Conservation (phyloP, 2,888 invertebrate species). For the Macrosoma leucophasiata region DNA sequence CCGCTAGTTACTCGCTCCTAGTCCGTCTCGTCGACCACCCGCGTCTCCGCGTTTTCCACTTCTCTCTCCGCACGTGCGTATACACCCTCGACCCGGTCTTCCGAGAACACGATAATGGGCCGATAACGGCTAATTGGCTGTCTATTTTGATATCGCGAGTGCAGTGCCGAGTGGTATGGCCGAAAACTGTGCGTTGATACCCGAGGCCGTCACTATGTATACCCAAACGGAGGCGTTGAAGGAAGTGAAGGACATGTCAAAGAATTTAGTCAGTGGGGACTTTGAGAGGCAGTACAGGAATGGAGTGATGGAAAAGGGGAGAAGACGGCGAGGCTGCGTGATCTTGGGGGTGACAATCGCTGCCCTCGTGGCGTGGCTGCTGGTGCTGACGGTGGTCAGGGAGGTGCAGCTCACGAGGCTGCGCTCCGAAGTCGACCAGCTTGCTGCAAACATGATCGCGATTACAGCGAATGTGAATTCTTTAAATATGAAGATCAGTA, state of each 20-base stretch:
- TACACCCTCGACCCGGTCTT: constrained; percentile 36
- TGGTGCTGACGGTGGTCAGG: constrained; percentile 51
- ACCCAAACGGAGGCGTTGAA: constrained; percentile 51
- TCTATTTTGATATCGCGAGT: constrained; percentile 39
- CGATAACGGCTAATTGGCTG: constrained; percentile 46
- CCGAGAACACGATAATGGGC: constrained; percentile 52
- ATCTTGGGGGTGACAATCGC: constrained; percentile 37
- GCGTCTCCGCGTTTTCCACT: constrained; percentile 31
- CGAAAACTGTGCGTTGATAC: constrained; percentile 59
- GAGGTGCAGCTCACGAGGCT: constrained; percentile 54
- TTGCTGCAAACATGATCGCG: constrained; percentile 54
- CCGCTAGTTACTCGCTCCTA: constrained; percentile 45
- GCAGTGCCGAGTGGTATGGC: constrained; percentile 56
- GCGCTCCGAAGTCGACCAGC: constrained; percentile 52
- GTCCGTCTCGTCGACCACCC: constrained; percentile 43
- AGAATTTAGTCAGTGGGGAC: constrained; percentile 65
- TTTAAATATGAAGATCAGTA: constrained; percentile 51
- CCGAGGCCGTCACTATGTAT: constrained; percentile 51
- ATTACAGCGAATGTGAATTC: constrained; percentile 52
- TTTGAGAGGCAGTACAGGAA: constrained; percentile 56
- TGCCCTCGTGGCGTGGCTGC: constrained; percentile 45
- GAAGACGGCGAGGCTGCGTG: constrained; percentile 39
- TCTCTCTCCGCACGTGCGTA: constrained; percentile 35
- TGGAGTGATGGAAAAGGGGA: constrained; percentile 40
- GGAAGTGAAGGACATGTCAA: constrained; percentile 58